Base-by-base conservation (phyloP, 2,888 invertebrate species). In the Cetonia aurata region DNA sequence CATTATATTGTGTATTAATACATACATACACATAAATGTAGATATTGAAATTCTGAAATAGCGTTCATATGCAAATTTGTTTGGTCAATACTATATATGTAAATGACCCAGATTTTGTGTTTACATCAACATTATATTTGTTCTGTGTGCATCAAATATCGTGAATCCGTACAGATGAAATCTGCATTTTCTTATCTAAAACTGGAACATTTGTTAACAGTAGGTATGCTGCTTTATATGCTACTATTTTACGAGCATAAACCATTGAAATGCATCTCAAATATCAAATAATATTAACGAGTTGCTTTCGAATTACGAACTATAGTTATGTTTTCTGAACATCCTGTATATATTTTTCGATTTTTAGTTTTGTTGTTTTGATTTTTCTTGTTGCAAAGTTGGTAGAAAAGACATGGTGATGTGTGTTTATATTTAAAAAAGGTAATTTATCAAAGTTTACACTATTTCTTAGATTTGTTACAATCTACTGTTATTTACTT, bases 381-480 rank as follows among this genome's bases (percentile, higher is more conserved):
- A 31, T 50, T 65, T 48, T 56, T 56, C 42, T 65, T 65, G n/a
- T 50, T 52, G 37, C 12, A 17, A 65, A 25, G 62, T 65, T 65
- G 62, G 62, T 17, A 65, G 17, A 15, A 12, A 12, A 37, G 62
- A 37, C 33, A 65, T 37, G 62, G 50, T 65, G 62, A 65, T 65
- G 52, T 65, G 62, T 52, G 62, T 65, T 37, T 50, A 65, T 33
- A 65, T 65, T 65, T 65, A 50, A 65, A 65, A 25, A 65, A 50
- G 50, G 50, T 33, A 65, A 50, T 65, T 65, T 65, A 17, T 13
- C 25, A 6, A 37, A 65, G 25, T 25, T 25, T 25, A 1, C 25
- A 25, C 25, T 25, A 25, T 1, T 37, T 37, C 37, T 8, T 37
- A 37, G 8, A 10, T 37, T 37, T 6, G 10, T 37, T 4, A 10